A percentile compares a stretch with the other conserved stretches of the same genome.
Conservation (phyloP, 2,113 vertebrate species). For the Phoenicopterus ruber region DNA sequence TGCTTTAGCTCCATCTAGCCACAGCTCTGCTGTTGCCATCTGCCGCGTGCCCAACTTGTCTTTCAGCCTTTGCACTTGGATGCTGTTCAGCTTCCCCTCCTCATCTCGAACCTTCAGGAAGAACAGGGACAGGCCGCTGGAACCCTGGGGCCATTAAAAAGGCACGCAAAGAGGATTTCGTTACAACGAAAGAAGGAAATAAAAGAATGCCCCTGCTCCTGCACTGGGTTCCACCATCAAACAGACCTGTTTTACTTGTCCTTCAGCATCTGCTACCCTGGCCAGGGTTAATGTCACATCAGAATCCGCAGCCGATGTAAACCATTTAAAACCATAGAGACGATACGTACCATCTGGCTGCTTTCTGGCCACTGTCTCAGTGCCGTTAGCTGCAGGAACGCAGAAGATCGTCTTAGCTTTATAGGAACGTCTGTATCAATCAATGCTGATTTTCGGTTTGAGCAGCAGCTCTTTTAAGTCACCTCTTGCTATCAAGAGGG, state of each 20-base stretch:
- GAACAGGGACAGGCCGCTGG: conserved; percentile 83
- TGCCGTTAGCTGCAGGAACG: conserved; percentile 72
- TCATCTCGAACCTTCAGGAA: conserved; percentile 76
- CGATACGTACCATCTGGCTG: conserved; percentile 77
- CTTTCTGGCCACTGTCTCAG: conserved; percentile 79
- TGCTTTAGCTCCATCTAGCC: conserved; percentile 78
- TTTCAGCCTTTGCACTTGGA: conserved; percentile 85
- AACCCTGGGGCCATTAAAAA: conserved; percentile 68
- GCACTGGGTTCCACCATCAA: not conserved
- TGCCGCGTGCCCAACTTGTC: conserved; percentile 86
- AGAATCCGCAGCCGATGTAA: conserved; percentile 86
- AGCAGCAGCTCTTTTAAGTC: not conserved
- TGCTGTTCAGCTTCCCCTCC: conserved; percentile 74
- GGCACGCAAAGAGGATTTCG: not conserved
- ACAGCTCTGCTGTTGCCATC: conserved; percentile 87
- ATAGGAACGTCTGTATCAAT: not conserved
- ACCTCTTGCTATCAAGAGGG: not conserved
- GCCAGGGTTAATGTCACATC: conserved; percentile 84
- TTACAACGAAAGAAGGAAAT: not conserved
- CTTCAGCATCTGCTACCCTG: conserved; percentile 70
- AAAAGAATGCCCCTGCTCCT: not conserved
- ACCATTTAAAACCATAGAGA: conserved; percentile 88
- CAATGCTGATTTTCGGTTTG: not conserved
- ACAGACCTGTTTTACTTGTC: conserved; percentile 67
- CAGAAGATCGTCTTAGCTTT: not conserved